phyloP scores from a whole-genome alignment of 2,888 invertebrate species.

The Standfussiana lucernea region DNA sequence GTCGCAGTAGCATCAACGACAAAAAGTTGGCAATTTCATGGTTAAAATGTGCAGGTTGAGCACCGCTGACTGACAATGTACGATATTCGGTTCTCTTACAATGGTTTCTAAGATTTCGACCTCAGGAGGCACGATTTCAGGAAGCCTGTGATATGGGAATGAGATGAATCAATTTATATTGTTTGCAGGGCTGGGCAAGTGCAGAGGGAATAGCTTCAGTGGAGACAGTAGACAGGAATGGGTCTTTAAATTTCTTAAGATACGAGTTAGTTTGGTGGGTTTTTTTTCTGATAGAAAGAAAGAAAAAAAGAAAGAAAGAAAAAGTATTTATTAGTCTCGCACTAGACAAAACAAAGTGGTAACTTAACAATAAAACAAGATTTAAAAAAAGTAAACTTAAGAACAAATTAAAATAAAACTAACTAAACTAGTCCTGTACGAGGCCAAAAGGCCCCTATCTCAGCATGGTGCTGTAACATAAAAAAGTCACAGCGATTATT shows the following conservation, averaged over 20 bases:
- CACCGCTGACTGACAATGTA: slow-evolving; percentile 52
- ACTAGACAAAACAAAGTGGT: too few relatives aligned
- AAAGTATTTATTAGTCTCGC: too few relatives aligned
- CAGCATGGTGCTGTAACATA: too few relatives aligned
- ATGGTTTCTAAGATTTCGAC: slow-evolving; percentile 68
- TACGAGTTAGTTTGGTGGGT: neutral
- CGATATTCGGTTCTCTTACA: slow-evolving; percentile 66
- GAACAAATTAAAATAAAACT: too few relatives aligned
- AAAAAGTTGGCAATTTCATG: neutral
- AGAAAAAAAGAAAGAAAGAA: too few relatives aligned
- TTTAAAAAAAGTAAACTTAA: too few relatives aligned
- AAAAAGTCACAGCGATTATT: too few relatives aligned
- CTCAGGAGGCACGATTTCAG: slow-evolving; percentile 67
- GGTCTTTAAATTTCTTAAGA: neutral
- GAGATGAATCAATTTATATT: slow-evolving; percentile 67
- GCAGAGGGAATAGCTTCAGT: slow-evolving; percentile 7
- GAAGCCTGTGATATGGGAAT: slow-evolving; percentile 65
- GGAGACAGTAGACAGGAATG: neutral
- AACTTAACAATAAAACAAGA: too few relatives aligned
- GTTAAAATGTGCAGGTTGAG: slow-evolving; percentile 28
- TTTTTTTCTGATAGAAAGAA: neutral
- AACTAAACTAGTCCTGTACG: too few relatives aligned
- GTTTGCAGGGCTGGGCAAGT: slow-evolving; percentile 52
- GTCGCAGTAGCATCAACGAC: neutral
- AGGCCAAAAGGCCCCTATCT: too few relatives aligned